Base-by-base conservation (phyloP, 2,113 vertebrate genomes). In the Hepsetus odoe region DNA sequence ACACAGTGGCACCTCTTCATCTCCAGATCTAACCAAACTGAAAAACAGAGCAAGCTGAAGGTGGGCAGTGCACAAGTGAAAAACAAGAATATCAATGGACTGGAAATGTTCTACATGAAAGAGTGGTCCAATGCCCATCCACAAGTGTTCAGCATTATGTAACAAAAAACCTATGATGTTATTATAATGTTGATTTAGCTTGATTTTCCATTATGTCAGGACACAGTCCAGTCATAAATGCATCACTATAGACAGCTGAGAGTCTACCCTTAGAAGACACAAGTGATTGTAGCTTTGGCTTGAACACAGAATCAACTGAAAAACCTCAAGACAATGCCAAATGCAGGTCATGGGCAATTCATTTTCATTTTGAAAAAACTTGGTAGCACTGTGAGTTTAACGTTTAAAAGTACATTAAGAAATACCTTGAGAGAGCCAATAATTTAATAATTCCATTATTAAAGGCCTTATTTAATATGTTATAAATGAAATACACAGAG, bases 361-460 rank as follows among this genome's bases (percentile, higher is more conserved):
- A 82, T 90, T 90, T 87, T 83, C 83, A 88, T 86, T 88, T 33
- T 38, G 20, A 65, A 18, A 16, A 65, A 65, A 20, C n/a, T 28
- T 62, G 59, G 11, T 62, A 8, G 18, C 4, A 9, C 87, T 86
- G 79, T 82, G 91, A 86, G 80, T 78, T 86, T 86, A 85, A 85
- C 84, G 86, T 89, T 89, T 86, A 90, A 85, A 91, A 89, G 73
- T 87, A 89, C 90, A 92, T 90, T 93, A 88, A 91, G 86, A 91
- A 89, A 66, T 87, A 85, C 89, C 82, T 86, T 74, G 86, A 88
- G 89, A 70, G 73, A 84, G 65, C 86, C 84, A 62, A 80, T 91
- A n/a, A n/a, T n/a, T n/a, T n/a, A n/a, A n/a, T 86, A 87, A 82
- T 87, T 42, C 83, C 89, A 91, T 91, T 87, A 74, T 24, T 32